Conservation (phyloP, 2,797 vertebrate species). For the Orestias chungarensis region DNA sequence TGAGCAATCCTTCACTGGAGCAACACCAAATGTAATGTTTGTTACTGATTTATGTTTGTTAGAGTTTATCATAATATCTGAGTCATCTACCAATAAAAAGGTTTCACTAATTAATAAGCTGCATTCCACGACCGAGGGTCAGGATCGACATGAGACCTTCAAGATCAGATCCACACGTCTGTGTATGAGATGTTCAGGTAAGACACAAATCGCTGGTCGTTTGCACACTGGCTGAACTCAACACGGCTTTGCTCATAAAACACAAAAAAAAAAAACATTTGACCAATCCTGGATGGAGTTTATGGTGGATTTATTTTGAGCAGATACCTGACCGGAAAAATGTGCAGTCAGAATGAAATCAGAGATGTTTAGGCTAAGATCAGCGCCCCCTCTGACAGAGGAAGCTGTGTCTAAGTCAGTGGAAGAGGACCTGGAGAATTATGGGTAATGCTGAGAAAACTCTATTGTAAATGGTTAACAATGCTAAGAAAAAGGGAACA, state of each 20-base stretch:
- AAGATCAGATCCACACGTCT: not conserved
- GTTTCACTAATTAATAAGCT: not conserved
- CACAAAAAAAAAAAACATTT: not conserved
- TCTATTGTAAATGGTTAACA: not conserved
- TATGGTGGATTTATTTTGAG: not conserved
- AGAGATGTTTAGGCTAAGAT: not conserved
- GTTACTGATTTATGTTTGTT: not conserved
- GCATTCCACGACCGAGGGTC: not conserved
- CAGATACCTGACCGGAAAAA: not conserved
- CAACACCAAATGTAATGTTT: not conserved
- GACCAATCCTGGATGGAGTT: not conserved
- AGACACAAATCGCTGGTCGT: not conserved
- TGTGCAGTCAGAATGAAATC: constrained; percentile 4
- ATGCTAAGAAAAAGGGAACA: not conserved
- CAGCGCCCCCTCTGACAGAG: constrained; percentile 1
- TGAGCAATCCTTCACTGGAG: not conserved
- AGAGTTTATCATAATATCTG: constrained; percentile 3
- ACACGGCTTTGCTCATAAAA: not conserved
- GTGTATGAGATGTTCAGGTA: not conserved
- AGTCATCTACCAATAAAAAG: not conserved
- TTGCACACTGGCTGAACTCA: not conserved
- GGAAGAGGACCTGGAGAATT: not conserved
- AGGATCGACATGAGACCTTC: too few species aligned
- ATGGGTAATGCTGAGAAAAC: not conserved
- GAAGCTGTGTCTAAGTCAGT: not conserved